A percentile compares a stretch with the other conserved stretches of the same genome.
These are phyloP conservation scores for Thera britannica DNA, from an alignment of 2,888 invertebrate species.

Conservation along the genomic window DNA sequence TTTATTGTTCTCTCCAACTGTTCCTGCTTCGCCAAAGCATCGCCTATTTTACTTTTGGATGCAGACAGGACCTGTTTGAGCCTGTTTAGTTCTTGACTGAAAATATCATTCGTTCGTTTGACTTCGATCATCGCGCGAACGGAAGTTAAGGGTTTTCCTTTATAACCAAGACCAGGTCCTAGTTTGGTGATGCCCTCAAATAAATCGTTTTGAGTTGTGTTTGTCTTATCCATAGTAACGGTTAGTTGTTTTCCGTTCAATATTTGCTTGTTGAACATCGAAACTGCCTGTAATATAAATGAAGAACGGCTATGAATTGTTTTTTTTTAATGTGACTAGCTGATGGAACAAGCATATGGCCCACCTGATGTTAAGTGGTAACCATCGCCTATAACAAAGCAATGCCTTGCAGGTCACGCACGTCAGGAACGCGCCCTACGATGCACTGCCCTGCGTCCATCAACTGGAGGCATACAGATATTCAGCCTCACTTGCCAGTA, in stretches of 20 bases:
- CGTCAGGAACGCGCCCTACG: too few relatives aligned
- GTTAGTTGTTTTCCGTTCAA: not conserved
- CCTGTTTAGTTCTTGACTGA: not conserved
- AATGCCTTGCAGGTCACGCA: too few relatives aligned
- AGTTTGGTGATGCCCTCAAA: not conserved
- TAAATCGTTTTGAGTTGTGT: not conserved
- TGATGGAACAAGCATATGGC: too few relatives aligned
- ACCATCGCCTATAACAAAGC: too few relatives aligned
- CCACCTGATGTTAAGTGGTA: too few relatives aligned
- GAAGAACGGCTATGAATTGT: not conserved
- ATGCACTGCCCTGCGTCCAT: too few relatives aligned
- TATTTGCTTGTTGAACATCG: constrained; percentile 6
- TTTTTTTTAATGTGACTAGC: too few relatives aligned
- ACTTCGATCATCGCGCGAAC: not conserved
- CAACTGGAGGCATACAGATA: too few relatives aligned
- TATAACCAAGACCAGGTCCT: constrained; percentile 8
- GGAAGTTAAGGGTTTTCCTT: not conserved
- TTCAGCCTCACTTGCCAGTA: too few relatives aligned
- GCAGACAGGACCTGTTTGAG: not conserved
- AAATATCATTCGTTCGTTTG: not conserved
- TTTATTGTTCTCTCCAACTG: not conserved
- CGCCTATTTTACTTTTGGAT: not conserved
- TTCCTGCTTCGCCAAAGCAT: not conserved
- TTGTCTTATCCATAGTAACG: not conserved
- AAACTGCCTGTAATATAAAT: constrained; percentile 15